phyloP scores from a whole-genome alignment of 2,888 invertebrate species.

The Pyrgus malvae region DNA sequence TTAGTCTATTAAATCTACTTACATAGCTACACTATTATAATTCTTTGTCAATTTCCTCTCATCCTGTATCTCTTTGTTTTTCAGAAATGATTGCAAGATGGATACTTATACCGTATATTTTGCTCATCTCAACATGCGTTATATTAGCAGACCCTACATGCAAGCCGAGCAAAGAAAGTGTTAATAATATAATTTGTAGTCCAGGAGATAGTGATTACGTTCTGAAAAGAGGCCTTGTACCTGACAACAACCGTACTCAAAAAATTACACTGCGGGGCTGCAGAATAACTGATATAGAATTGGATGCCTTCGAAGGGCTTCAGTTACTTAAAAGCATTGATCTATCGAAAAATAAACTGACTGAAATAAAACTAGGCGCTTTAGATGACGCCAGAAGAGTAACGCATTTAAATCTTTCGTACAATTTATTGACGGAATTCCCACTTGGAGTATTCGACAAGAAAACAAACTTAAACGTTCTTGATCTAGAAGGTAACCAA shows the following conservation, averaged over 20 bases:
- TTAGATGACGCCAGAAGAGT: conserved; percentile 47
- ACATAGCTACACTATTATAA: too few relatives aligned
- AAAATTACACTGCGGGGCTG: conserved; percentile 43
- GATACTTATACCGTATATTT: background rate
- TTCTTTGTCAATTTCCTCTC: too few relatives aligned
- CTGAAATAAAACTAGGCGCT: conserved; percentile 47
- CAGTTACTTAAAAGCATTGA: conserved; percentile 49
- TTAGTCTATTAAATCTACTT: too few relatives aligned
- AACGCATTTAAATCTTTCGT: conserved; percentile 51
- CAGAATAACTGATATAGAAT: conserved; percentile 44
- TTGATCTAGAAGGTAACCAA: conserved; percentile 54
- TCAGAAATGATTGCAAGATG: conserved; percentile 26
- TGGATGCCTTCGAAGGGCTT: conserved; percentile 48
- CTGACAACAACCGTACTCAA: conserved; percentile 44
- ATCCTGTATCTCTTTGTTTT: conserved; percentile 5
- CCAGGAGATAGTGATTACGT: conserved; percentile 39
- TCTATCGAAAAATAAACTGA: conserved; percentile 52
- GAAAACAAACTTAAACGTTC: conserved; percentile 44
- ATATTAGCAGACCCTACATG: conserved; percentile 31
- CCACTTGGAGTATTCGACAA: conserved; percentile 55
- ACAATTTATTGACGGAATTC: conserved; percentile 47
- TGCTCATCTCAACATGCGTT: background rate
- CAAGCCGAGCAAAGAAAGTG: conserved; percentile 1
- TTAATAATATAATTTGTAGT: conserved; percentile 33
- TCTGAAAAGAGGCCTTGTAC: conserved; percentile 45